Base-by-base conservation (phyloP, 23 tunicate genomes). In the Phallusia fumigata region DNA sequence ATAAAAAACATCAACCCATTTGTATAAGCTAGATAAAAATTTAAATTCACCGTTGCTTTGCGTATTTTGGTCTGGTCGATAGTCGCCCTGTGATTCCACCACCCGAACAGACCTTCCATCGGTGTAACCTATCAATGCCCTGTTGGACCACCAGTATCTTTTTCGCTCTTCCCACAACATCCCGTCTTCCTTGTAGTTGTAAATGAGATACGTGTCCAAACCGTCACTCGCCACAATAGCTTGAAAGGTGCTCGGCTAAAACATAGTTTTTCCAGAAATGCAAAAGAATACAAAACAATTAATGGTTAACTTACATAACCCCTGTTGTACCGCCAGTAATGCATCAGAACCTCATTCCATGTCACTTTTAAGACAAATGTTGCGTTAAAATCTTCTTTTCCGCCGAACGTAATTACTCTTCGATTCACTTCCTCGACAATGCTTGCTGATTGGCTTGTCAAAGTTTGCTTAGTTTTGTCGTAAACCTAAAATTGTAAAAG, bases 171-270 rank as follows among this genome's bases (percentile, higher is more conserved):
- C 26, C 79, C 79, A 83, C 26, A 83, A 50, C 86, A 83, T 83
- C 0, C 35, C 86, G 11, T 83, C 86, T 34, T 73, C 86, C 51
- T 73, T 83, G 86, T 83, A 83, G 36, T 33, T 28, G 80, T 83
- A 83, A 30, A 83, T 74, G 1, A 83, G 58, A 49, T 83, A 83
- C 21, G 86, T 83, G 35, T 83, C 73, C 31, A 18, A 6, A 13
- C 80, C 79, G 32, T 83, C 79, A 18, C 80, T 40, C 13, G 86
- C 80, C 44, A 83, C 33, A 32, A 83, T 75, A 35, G 86, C 86
- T 75, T 83, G 86, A 45, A 83, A 83, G 0, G 86, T 83, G 80
- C 86, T 83, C 1, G 86, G 86, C 86, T 83, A 44, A 18, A 44
- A 77, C 11, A 1, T 16, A 1, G 35, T 13, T 6, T 58, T 58